Evolutionary conservation across 2,888 invertebrate species (phyloP).

Genomic region (Abrostola tripartita): DNA sequence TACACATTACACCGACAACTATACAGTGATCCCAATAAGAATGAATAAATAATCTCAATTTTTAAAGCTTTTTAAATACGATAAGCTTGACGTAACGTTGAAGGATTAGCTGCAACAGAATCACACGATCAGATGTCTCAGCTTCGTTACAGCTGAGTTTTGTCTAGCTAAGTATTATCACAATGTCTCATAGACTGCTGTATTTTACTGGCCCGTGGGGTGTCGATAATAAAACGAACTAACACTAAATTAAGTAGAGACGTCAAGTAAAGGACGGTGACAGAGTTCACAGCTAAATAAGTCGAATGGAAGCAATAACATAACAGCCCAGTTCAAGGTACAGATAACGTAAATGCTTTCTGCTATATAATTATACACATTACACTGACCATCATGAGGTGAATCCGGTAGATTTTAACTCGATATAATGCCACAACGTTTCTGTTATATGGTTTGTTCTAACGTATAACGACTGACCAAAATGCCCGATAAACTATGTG

Average conservation of each 20-base stretch:
- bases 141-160: slow-evolving; percentile 56
- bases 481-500: slow-evolving; percentile 70
- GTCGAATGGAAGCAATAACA: slow-evolving; percentile 75
- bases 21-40: slow-evolving; percentile 73
- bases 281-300: slow-evolving; percentile 68
- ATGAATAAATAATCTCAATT: slow-evolving; percentile 87
- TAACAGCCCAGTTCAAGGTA: slow-evolving; percentile 71
- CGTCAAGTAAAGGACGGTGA: slow-evolving; percentile 85
- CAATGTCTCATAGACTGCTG: slow-evolving; percentile 86
- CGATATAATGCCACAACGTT: slow-evolving; percentile 77
- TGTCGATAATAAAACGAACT: slow-evolving; percentile 79
- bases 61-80: slow-evolving; percentile 85
- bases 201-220: slow-evolving; percentile 85
- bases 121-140: slow-evolving; percentile 60
- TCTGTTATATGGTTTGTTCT: slow-evolving; percentile 64
- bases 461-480: slow-evolving; percentile 61
- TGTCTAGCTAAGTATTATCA: slow-evolving; percentile 83
- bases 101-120: slow-evolving; percentile 72
- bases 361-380: slow-evolving; percentile 70
- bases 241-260: slow-evolving; percentile 87
- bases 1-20: slow-evolving; percentile 65
- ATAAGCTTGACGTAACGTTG: slow-evolving; percentile 71
- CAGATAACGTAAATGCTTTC: slow-evolving; percentile 81
- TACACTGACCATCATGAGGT: slow-evolving; percentile 85
- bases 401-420: slow-evolving; percentile 68